Conservation (phyloP, 2,888 invertebrate species). For the Mesorhabditis spiculigera region DNA sequence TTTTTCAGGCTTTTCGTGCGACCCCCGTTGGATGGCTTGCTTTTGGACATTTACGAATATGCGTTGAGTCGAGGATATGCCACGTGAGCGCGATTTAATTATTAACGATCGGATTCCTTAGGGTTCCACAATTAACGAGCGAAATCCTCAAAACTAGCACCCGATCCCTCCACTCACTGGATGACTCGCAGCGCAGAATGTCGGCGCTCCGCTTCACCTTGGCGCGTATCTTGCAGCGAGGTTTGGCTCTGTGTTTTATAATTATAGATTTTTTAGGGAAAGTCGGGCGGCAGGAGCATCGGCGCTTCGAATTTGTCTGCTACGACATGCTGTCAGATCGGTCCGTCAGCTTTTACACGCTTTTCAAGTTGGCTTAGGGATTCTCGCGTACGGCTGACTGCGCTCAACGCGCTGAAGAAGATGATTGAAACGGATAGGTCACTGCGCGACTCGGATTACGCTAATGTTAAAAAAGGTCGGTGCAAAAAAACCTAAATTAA, state of each 20-base stretch:
- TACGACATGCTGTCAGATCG: not conserved
- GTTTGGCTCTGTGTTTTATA: not conserved
- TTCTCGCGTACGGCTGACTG: not conserved
- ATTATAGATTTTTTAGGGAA: not conserved
- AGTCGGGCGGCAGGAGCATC: not conserved
- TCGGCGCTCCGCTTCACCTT: slow-evolving; percentile 1
- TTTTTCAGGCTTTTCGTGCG: not conserved
- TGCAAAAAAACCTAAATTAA: not conserved
- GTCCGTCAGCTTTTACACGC: not conserved
- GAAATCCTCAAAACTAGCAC: not conserved
- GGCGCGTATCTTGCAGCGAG: not conserved
- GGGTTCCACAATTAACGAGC: too few species aligned
- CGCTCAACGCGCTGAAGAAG: not conserved
- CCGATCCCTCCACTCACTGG: not conserved
- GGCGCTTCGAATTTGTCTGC: not conserved
- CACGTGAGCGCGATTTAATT: not conserved
- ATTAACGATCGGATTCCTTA: not conserved
- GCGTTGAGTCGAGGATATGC: not conserved
- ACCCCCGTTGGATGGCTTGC: not conserved
- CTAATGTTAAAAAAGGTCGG: too few species aligned
- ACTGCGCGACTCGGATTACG: not conserved
- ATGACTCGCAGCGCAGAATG: not conserved
- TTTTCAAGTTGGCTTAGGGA: not conserved
- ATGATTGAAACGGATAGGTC: not conserved
- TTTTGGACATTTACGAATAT: not conserved